phyloP scores from a whole-genome alignment of 2,797 vertebrate genomes.

The Ptychadena robeensis region DNA sequence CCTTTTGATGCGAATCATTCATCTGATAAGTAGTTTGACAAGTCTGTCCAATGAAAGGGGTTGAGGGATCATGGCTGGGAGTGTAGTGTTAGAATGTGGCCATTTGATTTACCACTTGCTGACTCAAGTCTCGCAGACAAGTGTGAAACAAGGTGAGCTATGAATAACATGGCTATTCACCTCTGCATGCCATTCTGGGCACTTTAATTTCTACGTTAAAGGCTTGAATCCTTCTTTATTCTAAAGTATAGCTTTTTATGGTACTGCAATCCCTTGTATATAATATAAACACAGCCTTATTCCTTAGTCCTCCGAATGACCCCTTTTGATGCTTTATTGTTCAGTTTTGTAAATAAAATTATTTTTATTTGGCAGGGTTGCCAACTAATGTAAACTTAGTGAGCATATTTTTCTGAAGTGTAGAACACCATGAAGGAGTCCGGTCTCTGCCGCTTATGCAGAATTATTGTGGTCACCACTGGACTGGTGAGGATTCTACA shows the following conservation, averaged over 20 bases:
- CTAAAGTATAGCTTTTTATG: not conserved
- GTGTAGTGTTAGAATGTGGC: slow-evolving; percentile 25
- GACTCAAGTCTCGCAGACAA: slow-evolving; percentile 53
- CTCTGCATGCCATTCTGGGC: slow-evolving; percentile 1
- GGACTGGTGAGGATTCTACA: too few relatives aligned
- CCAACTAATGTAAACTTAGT: too few relatives aligned
- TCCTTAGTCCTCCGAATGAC: too few relatives aligned
- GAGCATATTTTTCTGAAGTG: too few relatives aligned
- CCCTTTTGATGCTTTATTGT: too few relatives aligned
- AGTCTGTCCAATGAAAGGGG: slow-evolving; percentile 1
- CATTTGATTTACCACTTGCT: slow-evolving; percentile 53
- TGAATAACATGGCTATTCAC: slow-evolving; percentile 30
- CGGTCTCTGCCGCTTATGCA: too few relatives aligned
- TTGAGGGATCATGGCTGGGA: slow-evolving; percentile 1
- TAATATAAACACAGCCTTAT: too few relatives aligned
- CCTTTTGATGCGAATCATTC: not conserved
- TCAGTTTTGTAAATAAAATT: too few relatives aligned
- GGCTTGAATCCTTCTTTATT: not conserved
- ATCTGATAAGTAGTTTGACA: not conserved
- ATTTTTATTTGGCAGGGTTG: too few relatives aligned
- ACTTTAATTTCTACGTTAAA: too few relatives aligned
- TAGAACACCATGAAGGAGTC: too few relatives aligned
- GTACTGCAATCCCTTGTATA: too few relatives aligned
- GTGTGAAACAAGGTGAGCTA: slow-evolving; percentile 50
- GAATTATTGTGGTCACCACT: not conserved